Evolutionary conservation across 2,113 vertebrate genomes (phyloP), one percentile per base, ranked within the genome.

Genomic region (Manacus vitellinus): DNA sequence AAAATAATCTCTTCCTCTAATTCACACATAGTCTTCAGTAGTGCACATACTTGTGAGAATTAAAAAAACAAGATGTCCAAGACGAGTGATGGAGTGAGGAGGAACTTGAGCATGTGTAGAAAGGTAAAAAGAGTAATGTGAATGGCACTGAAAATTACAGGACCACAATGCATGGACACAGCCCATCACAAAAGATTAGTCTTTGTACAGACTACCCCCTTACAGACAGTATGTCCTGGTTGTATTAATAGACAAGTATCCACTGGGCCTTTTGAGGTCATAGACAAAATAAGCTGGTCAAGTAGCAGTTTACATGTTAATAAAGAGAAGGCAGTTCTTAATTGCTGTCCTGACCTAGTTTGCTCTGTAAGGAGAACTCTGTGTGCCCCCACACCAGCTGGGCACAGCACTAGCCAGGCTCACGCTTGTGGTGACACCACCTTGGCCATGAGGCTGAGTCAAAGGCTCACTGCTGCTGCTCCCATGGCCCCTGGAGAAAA

Each of bases 401-500:
- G 21, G 61, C 19, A 10, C 27, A 10, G 14, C 17, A 2, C 25
- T 3, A 20, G 61, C 54, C 13, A 23, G 0, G 0, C 17, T 55
- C 4, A 1, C 20, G 10, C 11, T 47, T 37, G 28, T 3, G 9
- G 14, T 59, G 62, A 27, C 63, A 43, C 5, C 22, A 84, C 44
- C 12, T 12, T 58, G 65, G 19, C 15, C 3, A 2, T 1, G 19
- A n/a, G 15, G n/a, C 33, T 73, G 46, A 61, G 62, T 13, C 1
- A 0, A 1, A 14, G 5, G 28, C 27, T 37, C 52, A 0, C 41
- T 37, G 8, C n/a, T 72, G 21, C 35, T 1, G 0, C 37, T 55
- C 8, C 31, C 33, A 19, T 0, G 0, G 23, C 20, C 23, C 17
- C 35, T 76, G 37, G 12, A 52, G 22, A 89, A 76, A 56, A 2